Evolutionary conservation across 2,888 invertebrate genomes (phyloP), one percentile per base, ranked within the genome.

Genomic region (Eupsilia transversa): DNA sequence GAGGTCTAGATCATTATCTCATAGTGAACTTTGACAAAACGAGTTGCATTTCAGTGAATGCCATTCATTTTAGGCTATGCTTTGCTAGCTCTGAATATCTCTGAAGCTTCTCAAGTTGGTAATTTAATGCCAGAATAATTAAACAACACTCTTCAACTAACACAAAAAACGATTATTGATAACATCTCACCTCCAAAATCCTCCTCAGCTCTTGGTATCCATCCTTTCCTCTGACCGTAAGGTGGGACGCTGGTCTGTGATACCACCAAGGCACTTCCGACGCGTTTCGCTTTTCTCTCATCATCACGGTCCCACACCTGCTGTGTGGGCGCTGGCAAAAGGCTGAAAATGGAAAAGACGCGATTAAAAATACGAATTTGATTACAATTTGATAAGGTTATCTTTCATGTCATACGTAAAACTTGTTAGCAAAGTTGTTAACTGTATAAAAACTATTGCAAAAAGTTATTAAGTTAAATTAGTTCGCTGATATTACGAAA

Each of bases 141-240:
- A 20, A 41, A 35, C 10, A 23, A 46, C 33, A 63, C 6, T 14
- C 20, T 46, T 5, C 43, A 20, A 20, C 20, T 0, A 2, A 20
- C 2, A 14, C n/a, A 17, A 52, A 33, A 17, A 52, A 33, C 12
- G 9, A 23, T 46, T 49, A 43, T 20, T 52, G 20, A 38, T 43
- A 20, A 52, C 3, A 70, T 66, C 83, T 82, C 82, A 97, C 97
- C 97, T 88, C 97, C 97, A 93, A 96, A 98, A 89, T 98, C 98
- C 0, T 97, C 98, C 68, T 97, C 97, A 67, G 97, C 97, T 67
- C 99, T 96, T 0, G 99, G 99, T 14, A 99, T 97, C 99, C 99
- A 99, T 89, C 99, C 99, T 94, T 98, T 98, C 85, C 99, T 97
- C 90, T 99, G 98, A 0, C 99, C 99, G 96, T 99, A 99, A 0